phyloP scores from a whole-genome alignment of 2,113 vertebrate species.

The Actinemys pallida region DNA sequence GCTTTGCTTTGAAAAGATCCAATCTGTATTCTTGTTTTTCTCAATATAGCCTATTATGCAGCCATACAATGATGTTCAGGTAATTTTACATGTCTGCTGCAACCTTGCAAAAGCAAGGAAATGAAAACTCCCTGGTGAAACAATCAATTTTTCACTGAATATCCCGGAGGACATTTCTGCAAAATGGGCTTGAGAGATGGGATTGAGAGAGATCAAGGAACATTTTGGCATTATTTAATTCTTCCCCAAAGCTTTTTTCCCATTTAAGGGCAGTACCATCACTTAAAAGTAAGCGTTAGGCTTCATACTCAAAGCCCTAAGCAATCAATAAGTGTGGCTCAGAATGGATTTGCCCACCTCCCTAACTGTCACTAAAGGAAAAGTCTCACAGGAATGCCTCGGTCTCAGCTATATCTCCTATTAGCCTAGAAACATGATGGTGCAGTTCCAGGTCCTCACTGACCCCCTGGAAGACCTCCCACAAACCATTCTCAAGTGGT shows the following conservation, averaged over 20 bases:
- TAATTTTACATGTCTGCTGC: not conserved
- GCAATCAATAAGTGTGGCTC: not conserved
- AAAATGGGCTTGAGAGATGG: not conserved
- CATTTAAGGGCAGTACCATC: slow-evolving; percentile 17
- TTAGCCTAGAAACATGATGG: not conserved
- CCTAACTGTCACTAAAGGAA: not conserved
- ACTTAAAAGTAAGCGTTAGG: not conserved
- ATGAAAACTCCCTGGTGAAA: slow-evolving; percentile 10
- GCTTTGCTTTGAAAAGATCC: not conserved
- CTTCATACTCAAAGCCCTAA: not conserved
- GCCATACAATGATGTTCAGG: not conserved
- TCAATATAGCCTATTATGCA: not conserved
- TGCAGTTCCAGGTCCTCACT: not conserved
- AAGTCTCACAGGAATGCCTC: not conserved
- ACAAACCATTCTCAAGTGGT: not conserved
- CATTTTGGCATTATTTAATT: not conserved
- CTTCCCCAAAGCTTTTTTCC: slow-evolving; percentile 17
- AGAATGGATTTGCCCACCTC: not conserved
- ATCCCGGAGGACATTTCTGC: not conserved
- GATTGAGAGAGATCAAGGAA: not conserved
- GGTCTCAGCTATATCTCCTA: not conserved
- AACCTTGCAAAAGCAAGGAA: slow-evolving; percentile 3
- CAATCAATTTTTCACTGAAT: slow-evolving; percentile 35
- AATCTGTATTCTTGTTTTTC: not conserved
- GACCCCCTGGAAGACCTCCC: not conserved